A percentile compares a stretch with the other conserved stretches of the same genome.
These are phyloP conservation scores for Ispidina picta DNA, from an alignment of 2,797 vertebrate genomes.

Conservation along the genomic window DNA sequence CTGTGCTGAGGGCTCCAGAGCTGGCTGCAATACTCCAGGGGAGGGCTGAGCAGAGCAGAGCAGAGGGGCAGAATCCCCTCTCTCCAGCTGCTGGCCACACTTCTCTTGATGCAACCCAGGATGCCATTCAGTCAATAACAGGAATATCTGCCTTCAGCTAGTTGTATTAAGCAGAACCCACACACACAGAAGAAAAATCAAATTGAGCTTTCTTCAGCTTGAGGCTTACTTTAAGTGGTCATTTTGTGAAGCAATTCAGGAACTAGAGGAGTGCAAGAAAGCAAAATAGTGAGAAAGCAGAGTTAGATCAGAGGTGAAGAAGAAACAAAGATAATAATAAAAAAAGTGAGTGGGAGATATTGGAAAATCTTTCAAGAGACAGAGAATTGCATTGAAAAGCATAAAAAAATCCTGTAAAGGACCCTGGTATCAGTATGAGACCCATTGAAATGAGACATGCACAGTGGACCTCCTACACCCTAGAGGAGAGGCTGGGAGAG, in stretches of 20 bases:
- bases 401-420: not conserved
- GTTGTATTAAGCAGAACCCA: not conserved
- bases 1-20: no score
- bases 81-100: no score
- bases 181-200: not conserved
- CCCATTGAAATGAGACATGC: not conserved
- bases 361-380: not conserved
- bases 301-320: not conserved
- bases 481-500: fast-evolving
- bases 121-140: not conserved
- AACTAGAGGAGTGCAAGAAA: not conserved
- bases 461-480: not conserved
- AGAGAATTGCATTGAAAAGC: not conserved
- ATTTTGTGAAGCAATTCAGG: not conserved
- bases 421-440: not conserved
- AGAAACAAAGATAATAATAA: not conserved
- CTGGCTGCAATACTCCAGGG: no score
- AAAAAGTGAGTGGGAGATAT: not conserved
- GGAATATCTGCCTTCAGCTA: not conserved
- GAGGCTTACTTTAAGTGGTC: not conserved
- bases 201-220: not conserved
- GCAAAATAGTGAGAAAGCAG: not conserved
- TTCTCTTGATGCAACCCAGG: no score
- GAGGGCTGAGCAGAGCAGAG: no score
- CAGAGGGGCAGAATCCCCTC: no score